Evolutionary conservation across 2,113 vertebrate species (phyloP), one percentile per base, ranked within the genome.

Genomic region (Diphyllodes magnificus): DNA sequence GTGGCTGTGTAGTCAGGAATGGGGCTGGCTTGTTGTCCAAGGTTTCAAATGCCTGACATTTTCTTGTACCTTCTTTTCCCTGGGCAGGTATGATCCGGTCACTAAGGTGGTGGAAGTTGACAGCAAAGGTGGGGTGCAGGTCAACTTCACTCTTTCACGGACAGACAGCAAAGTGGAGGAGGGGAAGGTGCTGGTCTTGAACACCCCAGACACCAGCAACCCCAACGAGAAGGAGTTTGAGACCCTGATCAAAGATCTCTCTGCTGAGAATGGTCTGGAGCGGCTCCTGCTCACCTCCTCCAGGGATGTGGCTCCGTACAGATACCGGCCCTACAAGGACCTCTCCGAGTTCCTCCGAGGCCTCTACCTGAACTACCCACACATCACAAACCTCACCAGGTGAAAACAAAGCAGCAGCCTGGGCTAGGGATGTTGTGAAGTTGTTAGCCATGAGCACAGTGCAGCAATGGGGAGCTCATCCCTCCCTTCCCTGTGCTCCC

Each of bases 301-400:
- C 4, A 96, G 98, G 17, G 98, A 99, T 8, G 98, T 97, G 31
- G 94, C 96, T 95, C 99, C 98, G 6, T 99, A 99, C 60, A 98
- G 98, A 35, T 99, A 99, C 95, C 97, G 96, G 33, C 93, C 96
- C 23, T 99, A 99, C 95, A 98, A 98, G 63, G 99, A 99, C 72
- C 93, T 99, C 61, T 98, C 98, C 0, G 98, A 97, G 80, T 98
- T 98, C 80, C 94, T 99, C 61, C 98, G 98, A 73, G 98, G 98
- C 73, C 98, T 99, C 72, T 98, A 97, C 11, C 98, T 99, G 63
- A 99, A 99, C 98, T 99, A 99, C 88, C 99, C 99, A 1, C 97
- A 98, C 30, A 99, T 99, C 90, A 99, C 99, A 47, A 98, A 97
- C 68, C 98, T 99, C 72, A 98, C 90, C 81, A 99, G 97, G 98